phyloP scores from a whole-genome alignment of 2,888 invertebrate species.

The Diadegma fenestrale region DNA sequence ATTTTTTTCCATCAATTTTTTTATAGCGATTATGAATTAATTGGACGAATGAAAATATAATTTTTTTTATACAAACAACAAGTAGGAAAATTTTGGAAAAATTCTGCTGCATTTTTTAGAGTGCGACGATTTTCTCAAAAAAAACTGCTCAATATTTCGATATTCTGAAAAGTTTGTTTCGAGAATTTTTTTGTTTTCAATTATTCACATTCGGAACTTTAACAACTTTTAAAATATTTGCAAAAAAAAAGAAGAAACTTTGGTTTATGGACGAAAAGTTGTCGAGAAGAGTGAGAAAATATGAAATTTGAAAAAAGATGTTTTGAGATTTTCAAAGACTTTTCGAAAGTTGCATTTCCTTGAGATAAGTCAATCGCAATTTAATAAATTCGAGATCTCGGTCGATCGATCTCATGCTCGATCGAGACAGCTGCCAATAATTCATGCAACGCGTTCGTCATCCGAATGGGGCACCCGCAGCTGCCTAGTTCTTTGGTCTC shows the following conservation, averaged over 20 bases:
- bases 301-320: not conserved
- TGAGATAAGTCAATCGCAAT: constrained; percentile 1
- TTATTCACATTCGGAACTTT: too few species aligned
- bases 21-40: not conserved
- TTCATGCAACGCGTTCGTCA: constrained; percentile 65
- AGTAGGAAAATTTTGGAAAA: too few species aligned
- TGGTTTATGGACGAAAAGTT: not conserved
- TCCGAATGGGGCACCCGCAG: constrained; percentile 64
- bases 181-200: too few species aligned
- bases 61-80: too few species aligned
- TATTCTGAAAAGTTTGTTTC: too few species aligned
- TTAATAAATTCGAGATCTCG: constrained; percentile 1
- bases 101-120: too few species aligned
- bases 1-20: not conserved
- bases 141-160: too few species aligned
- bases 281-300: not conserved
- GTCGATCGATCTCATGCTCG: constrained; percentile 1
- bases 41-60: too few species aligned
- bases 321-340: not conserved
- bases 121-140: too few species aligned
- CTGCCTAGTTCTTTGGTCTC: constrained; percentile 36
- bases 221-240: too few species aligned
- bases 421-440: constrained; percentile 56
- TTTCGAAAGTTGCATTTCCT: not conserved
- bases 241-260: too few species aligned